These are phyloP conservation scores for Mareca penelope DNA, from an alignment of 2,797 vertebrate genomes.

Conservation along the genomic window DNA sequence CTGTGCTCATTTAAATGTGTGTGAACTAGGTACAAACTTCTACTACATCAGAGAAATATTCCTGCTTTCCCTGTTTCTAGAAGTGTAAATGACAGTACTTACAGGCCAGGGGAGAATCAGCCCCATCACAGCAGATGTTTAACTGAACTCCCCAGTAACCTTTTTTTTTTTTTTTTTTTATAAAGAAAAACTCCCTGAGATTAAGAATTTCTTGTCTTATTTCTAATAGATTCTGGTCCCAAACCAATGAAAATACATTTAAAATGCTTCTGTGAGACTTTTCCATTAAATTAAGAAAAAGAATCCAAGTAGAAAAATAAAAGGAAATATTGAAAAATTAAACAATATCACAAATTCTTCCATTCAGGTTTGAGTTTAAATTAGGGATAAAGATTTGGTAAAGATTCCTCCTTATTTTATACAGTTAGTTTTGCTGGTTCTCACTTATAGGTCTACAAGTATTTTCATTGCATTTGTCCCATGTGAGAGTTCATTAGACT, in stretches of 20 bases:
- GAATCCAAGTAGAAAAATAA: neutral
- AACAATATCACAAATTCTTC: neutral
- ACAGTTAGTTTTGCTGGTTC: neutral
- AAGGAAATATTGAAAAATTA: neutral
- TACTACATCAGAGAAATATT: neutral
- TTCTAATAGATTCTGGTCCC: neutral
- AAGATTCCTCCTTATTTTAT: neutral
- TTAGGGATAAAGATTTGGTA: neutral
- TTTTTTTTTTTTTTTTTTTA: neutral
- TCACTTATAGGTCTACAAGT: neutral
- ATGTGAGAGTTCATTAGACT: neutral
- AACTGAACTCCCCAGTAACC: neutral
- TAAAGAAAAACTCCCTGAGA: neutral
- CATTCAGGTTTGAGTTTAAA: neutral
- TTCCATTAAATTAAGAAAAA: neutral
- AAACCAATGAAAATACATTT: neutral
- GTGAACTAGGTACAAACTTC: constrained; percentile 32
- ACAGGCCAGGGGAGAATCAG: neutral
- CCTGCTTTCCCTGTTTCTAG: neutral
- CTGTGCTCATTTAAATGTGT: constrained; percentile 1
- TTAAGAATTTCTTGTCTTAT: neutral
- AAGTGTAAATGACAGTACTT: constrained; percentile 24
- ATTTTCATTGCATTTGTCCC: neutral
- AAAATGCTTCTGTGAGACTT: neutral
- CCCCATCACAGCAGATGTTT: neutral